phyloP scores from a whole-genome alignment of 2,113 vertebrate genomes.

The Pseudorectes ferrugineus region DNA sequence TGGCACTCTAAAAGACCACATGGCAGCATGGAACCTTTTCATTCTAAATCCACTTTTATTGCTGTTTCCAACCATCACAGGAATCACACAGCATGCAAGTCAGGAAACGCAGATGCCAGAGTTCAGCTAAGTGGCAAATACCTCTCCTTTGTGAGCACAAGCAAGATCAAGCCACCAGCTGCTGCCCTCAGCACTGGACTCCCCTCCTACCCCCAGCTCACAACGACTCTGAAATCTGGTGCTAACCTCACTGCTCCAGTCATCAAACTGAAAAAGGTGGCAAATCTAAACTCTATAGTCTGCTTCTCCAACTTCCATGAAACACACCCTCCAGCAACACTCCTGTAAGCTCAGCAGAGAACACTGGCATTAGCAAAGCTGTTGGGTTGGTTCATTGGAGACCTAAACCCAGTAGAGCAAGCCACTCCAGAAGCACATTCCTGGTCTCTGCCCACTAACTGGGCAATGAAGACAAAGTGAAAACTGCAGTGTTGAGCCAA shows the following conservation, averaged over 20 bases:
- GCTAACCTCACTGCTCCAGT: not conserved
- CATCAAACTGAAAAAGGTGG: not conserved
- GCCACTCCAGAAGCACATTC: not conserved
- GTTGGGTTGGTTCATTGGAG: not conserved
- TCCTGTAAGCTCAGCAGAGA: not conserved
- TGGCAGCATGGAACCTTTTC: conserved; percentile 17
- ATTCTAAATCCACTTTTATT: conserved; percentile 20
- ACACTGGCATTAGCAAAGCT: not conserved
- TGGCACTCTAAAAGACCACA: not conserved
- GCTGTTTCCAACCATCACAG: conserved; percentile 41
- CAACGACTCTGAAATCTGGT: not conserved
- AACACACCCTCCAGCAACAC: not conserved
- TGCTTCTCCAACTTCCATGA: not conserved
- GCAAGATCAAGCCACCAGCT: conserved; percentile 2
- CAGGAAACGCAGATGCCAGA: conserved; percentile 26
- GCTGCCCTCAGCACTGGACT: conserved; percentile 12
- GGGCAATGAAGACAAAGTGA: conserved; percentile 25
- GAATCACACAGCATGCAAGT: not conserved
- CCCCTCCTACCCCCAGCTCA: not conserved
- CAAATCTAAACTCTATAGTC: not conserved
- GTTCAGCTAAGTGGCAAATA: conserved; percentile 55
- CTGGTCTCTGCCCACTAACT: conserved; percentile 21
- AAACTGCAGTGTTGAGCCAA: not conserved
- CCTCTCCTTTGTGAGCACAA: conserved; percentile 1
- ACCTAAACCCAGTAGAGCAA: not conserved